These are phyloP conservation scores for Sarcophaga subvicina DNA, from an alignment of 2,888 invertebrate genomes.

Conservation along the genomic window DNA sequence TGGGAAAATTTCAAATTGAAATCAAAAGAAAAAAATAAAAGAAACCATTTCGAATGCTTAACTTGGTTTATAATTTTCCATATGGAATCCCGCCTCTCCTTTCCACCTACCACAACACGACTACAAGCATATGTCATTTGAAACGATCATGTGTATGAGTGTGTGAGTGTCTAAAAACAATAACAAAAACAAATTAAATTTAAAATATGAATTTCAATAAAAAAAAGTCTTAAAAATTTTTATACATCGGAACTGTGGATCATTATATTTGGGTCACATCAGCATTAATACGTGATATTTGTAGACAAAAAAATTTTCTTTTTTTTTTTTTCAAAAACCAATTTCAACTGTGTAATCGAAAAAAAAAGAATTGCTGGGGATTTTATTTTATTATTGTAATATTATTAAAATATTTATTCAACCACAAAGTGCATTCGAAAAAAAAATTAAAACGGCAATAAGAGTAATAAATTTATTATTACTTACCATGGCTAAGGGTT, in stretches of 20 bases:
- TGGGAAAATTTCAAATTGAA: not conserved
- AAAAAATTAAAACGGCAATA: conserved; percentile 14
- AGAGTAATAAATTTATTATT: conserved; percentile 41
- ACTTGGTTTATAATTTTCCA: too few relatives aligned
- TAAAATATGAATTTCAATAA: too few relatives aligned
- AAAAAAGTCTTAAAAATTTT: too few relatives aligned
- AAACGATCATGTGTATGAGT: too few relatives aligned
- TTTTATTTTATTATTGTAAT: conserved; percentile 53
- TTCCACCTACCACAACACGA: too few relatives aligned
- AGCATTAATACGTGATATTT: conserved; percentile 51
- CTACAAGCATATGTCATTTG: too few relatives aligned
- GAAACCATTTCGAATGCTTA: too few relatives aligned
- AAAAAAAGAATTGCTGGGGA: conserved; percentile 22
- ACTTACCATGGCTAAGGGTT: not conserved
- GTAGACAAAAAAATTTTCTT: conserved; percentile 4
- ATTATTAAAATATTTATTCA: conserved; percentile 47
- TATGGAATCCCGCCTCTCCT: too few relatives aligned
- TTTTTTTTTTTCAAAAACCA: not conserved
- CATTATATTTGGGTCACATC: conserved; percentile 65
- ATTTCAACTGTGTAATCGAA: not conserved
- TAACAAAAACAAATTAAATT: too few relatives aligned
- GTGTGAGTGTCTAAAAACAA: too few relatives aligned
- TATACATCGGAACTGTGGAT: conserved; percentile 36
- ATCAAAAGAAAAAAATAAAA: too few relatives aligned
- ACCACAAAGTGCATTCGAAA: conserved; percentile 35